Base-by-base conservation (phyloP, 2,113 vertebrate species). In the human (Homo sapiens) region DNA sequence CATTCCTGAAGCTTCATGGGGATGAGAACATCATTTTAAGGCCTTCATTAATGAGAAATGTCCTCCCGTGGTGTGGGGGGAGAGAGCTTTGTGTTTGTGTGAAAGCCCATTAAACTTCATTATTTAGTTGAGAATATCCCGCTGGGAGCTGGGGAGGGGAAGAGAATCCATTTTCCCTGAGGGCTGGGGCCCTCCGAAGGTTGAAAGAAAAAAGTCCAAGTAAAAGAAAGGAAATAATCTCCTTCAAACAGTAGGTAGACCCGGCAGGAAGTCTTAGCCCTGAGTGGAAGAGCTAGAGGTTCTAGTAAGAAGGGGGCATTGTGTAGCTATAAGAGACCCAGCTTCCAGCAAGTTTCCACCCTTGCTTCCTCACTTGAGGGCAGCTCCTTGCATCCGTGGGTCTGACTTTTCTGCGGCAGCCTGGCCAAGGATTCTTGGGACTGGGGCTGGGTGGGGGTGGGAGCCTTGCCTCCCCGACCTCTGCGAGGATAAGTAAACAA, bases 401-500 rank as follows among this genome's bases (percentile, higher is more conserved):
- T 14, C 73, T 50, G n/a, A 48, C 40, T 80, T 80, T 75, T 55
- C 48, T n/a, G 61, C 1, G 0, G 14, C 48, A 43, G 59, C 7
- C 11, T 59, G 13, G 32, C 38, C 9, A 16, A 45, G 70, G 52
- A 61, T 57, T 35, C 23, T 38, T 8, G 55, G 87, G 78, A 6
- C 50, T 45, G 55, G 89, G 2, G 61, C 73, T 64, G 94, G 68
- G 70, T 72, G 25, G n/a, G 82, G 20, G 25, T 11, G 35, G 86
- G 86, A 66, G 20, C 25, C 83, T 68, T 92, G 8, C 27, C n/a
- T n/a, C 57, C 38, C 78, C 72, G 57, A 30, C 57, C 79, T 90
- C 81, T 96, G 30, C 85, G n/a, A 55, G 27, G 96, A 79, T 79
- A 97, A 97, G 97, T 90, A 98, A 98, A 98, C 96, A 98, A 89